These are phyloP conservation scores for Lateolabrax maculatus DNA, from an alignment of 2,797 vertebrate species.

Conservation along the genomic window DNA sequence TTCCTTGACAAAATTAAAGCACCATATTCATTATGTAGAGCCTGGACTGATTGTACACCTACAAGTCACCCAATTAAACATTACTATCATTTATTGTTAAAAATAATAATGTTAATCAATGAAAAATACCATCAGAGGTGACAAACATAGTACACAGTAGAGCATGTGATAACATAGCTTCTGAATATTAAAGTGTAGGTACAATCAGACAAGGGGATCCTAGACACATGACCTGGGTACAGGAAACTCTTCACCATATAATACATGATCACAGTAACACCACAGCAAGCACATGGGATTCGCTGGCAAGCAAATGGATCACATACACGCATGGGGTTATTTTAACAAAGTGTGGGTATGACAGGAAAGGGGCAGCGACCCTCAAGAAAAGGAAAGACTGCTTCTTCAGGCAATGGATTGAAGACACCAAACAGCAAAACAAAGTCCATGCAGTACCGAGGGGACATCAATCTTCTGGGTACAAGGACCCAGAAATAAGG, in stretches of 20 bases:
- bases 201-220: not conserved
- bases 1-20: constrained; percentile 27
- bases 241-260: constrained; percentile 17
- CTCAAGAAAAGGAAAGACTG: constrained; percentile 32
- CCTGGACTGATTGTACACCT: not conserved
- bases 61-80: not conserved
- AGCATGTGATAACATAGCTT: constrained; percentile 5
- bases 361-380: constrained; percentile 13
- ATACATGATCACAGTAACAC: constrained; percentile 48
- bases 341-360: constrained; percentile 31
- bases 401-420: constrained; percentile 39
- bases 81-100: not conserved
- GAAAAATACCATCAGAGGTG: not conserved
- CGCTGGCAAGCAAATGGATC: constrained; percentile 60
- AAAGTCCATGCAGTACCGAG: constrained; percentile 61
- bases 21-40: constrained; percentile 16
- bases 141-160: constrained; percentile 8
- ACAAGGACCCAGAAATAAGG: constrained; percentile 24
- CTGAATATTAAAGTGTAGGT: not conserved
- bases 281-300: constrained; percentile 56
- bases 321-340: constrained; percentile 49
- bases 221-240: not conserved
- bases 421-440: constrained; percentile 50
- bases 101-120: not conserved
- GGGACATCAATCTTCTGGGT: constrained; percentile 36